Base-by-base conservation (phyloP, 2,113 vertebrate species). In the Pangasianodon gigas region DNA sequence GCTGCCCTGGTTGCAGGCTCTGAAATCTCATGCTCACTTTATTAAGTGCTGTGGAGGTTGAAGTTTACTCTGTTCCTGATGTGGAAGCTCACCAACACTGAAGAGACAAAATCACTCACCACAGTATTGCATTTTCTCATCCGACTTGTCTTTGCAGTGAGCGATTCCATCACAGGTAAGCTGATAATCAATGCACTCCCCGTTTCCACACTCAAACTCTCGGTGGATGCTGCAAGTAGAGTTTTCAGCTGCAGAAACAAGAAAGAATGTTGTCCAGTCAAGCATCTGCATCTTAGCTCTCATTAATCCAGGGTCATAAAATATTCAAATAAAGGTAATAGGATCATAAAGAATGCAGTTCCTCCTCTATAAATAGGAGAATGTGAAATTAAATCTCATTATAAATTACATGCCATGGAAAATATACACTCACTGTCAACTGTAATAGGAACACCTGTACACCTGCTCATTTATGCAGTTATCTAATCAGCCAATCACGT, bases 81-180 rank as follows among this genome's bases (percentile, higher is more conserved):
- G 58, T 52, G 58, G 48, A 52, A 65, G 84, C 26, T 2, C 77
- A 86, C 82, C 37, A 69, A 77, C 14, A 10, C 60, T 51, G 32
- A 89, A 75, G 52, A 41, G 62, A 71, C 32, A 41, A 71, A 88
- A 87, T 89, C 75, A 93, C 97, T 96, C 94, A 99, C 98, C 98
- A 94, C 98, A 99, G 91, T 99, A 99, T 80, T 98, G 97, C 91
- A 98, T 96, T 91, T 99, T 99, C 92, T 99, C 98, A 93, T 99
- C 98, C 0, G 98, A 99, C 92, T 98, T 99, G 94, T 99, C 98
- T 93, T 99, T 99, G 95, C 98, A 99, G 51, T 99, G 97, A 84
- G 96, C 94, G 18, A 96, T 79, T n/a, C 98, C 97, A 86, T 99
- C 98, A 69, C 98, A 99, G 37, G 98, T 97, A 54, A 98, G 93